phyloP scores from a whole-genome alignment of 2,888 invertebrate genomes.

The Nesidiocoris tenuis region DNA sequence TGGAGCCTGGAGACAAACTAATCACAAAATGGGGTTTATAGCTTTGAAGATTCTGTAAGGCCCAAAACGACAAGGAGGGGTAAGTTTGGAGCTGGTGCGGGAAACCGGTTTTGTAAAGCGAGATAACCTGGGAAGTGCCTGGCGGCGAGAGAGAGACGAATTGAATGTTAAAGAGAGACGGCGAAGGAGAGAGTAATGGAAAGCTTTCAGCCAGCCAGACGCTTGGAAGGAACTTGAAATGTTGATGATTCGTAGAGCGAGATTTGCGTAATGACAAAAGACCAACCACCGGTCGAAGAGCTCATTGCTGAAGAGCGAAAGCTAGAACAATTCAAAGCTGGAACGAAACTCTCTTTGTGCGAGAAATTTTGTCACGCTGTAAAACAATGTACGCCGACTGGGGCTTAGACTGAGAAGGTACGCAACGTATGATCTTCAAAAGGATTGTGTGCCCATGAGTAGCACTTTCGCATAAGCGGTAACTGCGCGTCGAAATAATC shows the following conservation, averaged over 20 bases:
- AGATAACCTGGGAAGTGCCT: neutral
- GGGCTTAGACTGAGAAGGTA: no score
- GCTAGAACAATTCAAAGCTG: no score
- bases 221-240: slow-evolving; percentile 10
- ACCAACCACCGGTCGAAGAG: neutral
- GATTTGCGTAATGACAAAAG: slow-evolving; percentile 27
- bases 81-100: neutral
- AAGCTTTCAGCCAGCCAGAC: neutral
- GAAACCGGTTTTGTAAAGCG: neutral
- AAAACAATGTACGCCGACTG: no score
- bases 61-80: neutral
- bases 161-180: neutral
- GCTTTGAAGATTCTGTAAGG: neutral
- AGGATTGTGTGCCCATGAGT: no score
- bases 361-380: no score
- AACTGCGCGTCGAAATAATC: no score
- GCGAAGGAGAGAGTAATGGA: neutral
- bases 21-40: neutral
- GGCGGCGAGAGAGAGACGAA: neutral
- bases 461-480: no score
- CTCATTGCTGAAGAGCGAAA: no score
- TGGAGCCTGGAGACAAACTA: neutral
- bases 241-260: slow-evolving; percentile 34
- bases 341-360: no score
- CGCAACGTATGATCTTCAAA: no score